Conservation (phyloP, 2,113 vertebrate genomes). For the Illadopsis cleaveri region DNA sequence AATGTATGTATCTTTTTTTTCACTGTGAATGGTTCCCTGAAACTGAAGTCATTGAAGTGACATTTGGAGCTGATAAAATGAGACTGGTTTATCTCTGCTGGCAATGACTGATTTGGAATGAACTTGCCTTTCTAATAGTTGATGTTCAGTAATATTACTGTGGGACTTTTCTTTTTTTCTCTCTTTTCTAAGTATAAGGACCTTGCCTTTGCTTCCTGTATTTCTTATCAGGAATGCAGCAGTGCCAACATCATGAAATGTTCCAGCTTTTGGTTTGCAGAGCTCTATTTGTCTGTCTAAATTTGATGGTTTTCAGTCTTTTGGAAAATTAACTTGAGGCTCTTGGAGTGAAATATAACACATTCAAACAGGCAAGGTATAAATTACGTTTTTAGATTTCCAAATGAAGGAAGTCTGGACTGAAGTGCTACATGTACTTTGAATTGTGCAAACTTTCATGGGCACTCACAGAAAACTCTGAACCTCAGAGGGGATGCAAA, state of each 20-base stretch:
- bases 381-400: background rate
- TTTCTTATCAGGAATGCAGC: background rate
- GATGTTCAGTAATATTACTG: background rate
- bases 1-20: background rate
- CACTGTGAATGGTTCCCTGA: background rate
- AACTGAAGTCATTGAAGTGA: background rate
- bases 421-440: accelerated
- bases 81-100: background rate
- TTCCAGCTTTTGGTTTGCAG: background rate
- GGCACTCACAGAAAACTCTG: background rate
- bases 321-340: background rate
- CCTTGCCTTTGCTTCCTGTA: background rate
- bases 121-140: background rate
- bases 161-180: background rate
- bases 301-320: background rate
- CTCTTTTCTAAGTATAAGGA: background rate
- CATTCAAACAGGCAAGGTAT: background rate
- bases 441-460: background rate
- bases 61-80: background rate
- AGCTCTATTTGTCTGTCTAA: background rate
- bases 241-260: background rate
- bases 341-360: background rate
- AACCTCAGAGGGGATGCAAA: background rate
- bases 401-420: background rate
- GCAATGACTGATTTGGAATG: background rate